Base-by-base conservation (phyloP, 2,797 vertebrate species). In the Eupleurogrammus muticus region DNA sequence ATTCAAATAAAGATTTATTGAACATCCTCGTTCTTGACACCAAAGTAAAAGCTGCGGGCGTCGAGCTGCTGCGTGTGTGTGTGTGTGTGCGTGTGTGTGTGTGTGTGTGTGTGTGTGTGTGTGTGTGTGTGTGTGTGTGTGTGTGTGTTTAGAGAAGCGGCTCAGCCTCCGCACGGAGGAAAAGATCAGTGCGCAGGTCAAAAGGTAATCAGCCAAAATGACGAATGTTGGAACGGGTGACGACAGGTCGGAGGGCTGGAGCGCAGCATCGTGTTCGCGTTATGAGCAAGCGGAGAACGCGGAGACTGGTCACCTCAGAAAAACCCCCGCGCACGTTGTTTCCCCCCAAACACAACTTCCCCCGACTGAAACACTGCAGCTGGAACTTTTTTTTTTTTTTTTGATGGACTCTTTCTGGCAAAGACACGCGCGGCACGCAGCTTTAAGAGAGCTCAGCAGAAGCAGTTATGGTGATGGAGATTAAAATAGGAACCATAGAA, bases 401-500 rank as follows among this genome's bases (percentile, higher is more conserved):
- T 78, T 68, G 56, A 77, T 10, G 60, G 66, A 79, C 66, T 78
- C 68, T 84, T 73, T 74, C 73, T 90, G 88, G 87, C 83, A 88
- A 58, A 73, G 52, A 77, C 8, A 24, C 0, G 62, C 65, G 76
- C 84, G 48, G 54, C 83, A 70, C 86, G 83, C 72, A 68, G 81
- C 75, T 86, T 76, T 72, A 68, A 70, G 82, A 77, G 71, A 79
- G 86, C 82, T 85, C 64, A 82, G 78, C 83, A 70, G 21, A 75
- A 60, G 61, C 87, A 69, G 80, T 75, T 79, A 64, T 80, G 77
- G 73, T 79, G 82, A 80, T 74, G 53, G 76, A 87, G 88, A 91
- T 90, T 91, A 91, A 93, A 92, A 92, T 87, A 89, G 91, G 83
- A 83, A 84, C 87, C 91, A 16, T 87, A n/a, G 73, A 82, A 23